Evolutionary conservation across 2,113 vertebrate species (phyloP), one percentile per base, ranked within the genome.

Genomic region (Psittacara wagleri): DNA sequence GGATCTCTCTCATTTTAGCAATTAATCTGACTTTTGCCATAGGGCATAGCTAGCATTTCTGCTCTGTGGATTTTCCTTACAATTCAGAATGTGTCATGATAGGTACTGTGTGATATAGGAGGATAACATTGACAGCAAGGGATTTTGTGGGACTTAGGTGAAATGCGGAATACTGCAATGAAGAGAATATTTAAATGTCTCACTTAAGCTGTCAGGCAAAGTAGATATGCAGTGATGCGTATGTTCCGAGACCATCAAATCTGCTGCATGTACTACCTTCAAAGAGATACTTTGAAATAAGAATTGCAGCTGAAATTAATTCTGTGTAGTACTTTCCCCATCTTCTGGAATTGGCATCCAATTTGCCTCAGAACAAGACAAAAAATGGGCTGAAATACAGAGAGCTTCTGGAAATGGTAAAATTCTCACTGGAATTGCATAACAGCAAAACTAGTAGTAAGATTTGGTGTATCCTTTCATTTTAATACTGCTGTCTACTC

Each of bases 161-260:
- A 93, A 88, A 77, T 67, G 72, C 69, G 72, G 80, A 92, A 84
- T 77, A 49, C 17, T 54, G 78, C n/a, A 83, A 68, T 88, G 6
- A 31, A 78, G 85, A 85, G 94, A 88, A 49, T 70, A 93, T 94
- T 93, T 77, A 81, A 93, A 93, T 94, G 48, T 94, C 93, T 96
- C 87, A 59, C 86, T 93, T 88, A 86, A 92, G 80, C 90, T 97
- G 93, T 74, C 92, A 95, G 72, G 82, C 54, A 90, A 88, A 90
- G 91, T 86, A 94, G 92, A 93, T 87, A 64, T 24, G 87, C 68
- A 88, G 37, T 77, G 75, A 92, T 94, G 68, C 67, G 49, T 89
- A 86, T 88, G 92, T 93, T 95, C 87, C 74, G 79, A 95, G 93
- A 90, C 86, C 83, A 86, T 83, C 1, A 94, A 88, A 86, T 96